phyloP scores from a whole-genome alignment of 2,797 vertebrate species.

The Rhinophrynus dorsalis region DNA sequence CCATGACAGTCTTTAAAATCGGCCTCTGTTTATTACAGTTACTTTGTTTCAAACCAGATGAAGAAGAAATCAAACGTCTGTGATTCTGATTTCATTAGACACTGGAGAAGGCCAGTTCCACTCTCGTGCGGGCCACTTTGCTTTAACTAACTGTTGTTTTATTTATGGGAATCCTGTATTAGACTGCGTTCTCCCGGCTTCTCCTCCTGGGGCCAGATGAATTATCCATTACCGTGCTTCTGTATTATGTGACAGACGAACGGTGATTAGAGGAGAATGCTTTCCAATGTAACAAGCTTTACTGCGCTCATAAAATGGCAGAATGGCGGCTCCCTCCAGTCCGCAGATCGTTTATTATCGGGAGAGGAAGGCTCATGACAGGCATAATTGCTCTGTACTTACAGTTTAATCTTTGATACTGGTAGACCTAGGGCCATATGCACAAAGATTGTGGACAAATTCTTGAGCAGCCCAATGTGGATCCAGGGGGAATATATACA shows the following conservation, averaged over 20 bases:
- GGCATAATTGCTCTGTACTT: not conserved
- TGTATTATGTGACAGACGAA: not conserved
- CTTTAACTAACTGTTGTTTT: not conserved
- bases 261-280: not conserved
- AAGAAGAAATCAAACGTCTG: not conserved
- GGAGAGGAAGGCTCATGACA: not conserved
- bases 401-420: too few relatives aligned
- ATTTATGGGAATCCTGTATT: not conserved
- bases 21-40: not conserved
- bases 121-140: not conserved
- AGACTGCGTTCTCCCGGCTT: not conserved
- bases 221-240: not conserved
- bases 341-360: not conserved
- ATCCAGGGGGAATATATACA: too few relatives aligned
- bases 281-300: not conserved
- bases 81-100: not conserved
- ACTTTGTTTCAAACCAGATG: not conserved
- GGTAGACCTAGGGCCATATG: too few relatives aligned
- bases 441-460: too few relatives aligned
- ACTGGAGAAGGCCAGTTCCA: not conserved
- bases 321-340: not conserved
- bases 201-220: not conserved
- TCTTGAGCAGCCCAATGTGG: too few relatives aligned
- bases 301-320: not conserved
- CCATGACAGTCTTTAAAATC: too few relatives aligned